Evolutionary conservation across 2,797 vertebrate genomes (phyloP), one percentile per base, ranked within the genome.

Genomic region (Chelon labrosus): DNA sequence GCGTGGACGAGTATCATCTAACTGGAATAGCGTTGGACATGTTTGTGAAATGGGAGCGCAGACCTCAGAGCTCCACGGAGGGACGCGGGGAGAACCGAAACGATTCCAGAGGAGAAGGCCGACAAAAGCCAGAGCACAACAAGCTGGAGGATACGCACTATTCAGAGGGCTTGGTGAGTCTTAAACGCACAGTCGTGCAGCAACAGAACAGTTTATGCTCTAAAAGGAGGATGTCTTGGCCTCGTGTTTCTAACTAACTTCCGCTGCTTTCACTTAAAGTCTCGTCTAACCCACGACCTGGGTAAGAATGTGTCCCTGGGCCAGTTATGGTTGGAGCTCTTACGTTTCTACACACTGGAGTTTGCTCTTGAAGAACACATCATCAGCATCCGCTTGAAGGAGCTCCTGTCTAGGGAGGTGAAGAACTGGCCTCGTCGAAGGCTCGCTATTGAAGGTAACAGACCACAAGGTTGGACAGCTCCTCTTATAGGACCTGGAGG

Each of bases 391-490:
- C 96, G 98, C 69, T 88, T 98, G 73, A 95, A 95, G 77, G 95
- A 97, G 70, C 94, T 95, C 77, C 94, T 99, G 65, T 96, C 96
- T 53, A 94, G 98, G 88, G 98, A 99, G 76, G 93, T 90, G 73
- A 99, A 99, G 94, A 98, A 96, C 94, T 99, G 98, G 98, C 98
- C 98, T 52, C 97, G 97, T 63, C 96, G 98, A 64, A 93, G 97
- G 80, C 97, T 99, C 65, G 97, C 97, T 82, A 97, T 99, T 42
- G 98, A 99, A 96, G 98, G 98, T 97, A 79, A 86, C 92, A 13
- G 22, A 25, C 1, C 6, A 0, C 37, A 41, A 3, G 19, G 2
- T 17, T 41, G 6, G 10, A 55, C 42, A 77, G 31, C 3, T 49
- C 5, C 0, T 52, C n/a, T 13, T 6, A 2, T 1, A 20, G 13